Base-by-base conservation (phyloP, 1,140 invertebrate species). In the Holcopasites calliopsidis region DNA sequence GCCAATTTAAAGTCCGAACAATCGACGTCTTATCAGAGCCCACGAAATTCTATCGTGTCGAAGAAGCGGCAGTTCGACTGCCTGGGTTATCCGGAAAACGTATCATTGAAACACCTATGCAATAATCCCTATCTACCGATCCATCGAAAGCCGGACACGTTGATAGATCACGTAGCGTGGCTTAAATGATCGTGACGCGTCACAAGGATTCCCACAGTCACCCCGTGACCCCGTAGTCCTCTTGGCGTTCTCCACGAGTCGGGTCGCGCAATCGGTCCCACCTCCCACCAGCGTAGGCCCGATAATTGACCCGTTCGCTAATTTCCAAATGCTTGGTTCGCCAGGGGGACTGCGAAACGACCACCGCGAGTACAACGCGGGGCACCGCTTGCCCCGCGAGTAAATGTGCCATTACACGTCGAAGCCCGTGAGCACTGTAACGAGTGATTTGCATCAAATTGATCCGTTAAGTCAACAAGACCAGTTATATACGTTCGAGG, bases 371-470 rank as follows among this genome's bases (percentile, higher is more conserved):
- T 50, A 57, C 23, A 74, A 10, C 1, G 61, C 23, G 42, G 38
- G 33, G 1, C 33, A 18, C 18, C 23, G 71, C 33, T 47, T 23
- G 42, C 54, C 58, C 33, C 61, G n/a, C 71, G n/a, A n/a, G n/a
- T n/a, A n/a, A n/a, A n/a, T n/a, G 58, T 68, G 65, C 50, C 81
- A 79, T 82, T 79, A n/a, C n/a, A 83, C 28, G 64, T 55, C 23
- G 78, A 35, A 60, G 50, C 55, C 61, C 60, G 44, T 23, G 57
- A 23, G 18, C 31, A 76, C 50, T 28, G 57, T 35, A 49, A 64
- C 89, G 87, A 89, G 86, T 86, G 88, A 91, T 91, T 91, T 91
- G 90, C 89, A 91, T 90, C 85, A 87, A 90, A 91, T 91, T 91
- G 90, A 90, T 89, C 89, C 83, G 87, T 86, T 86, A 86, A 88